These are phyloP conservation scores for Ochropleura leucogaster DNA, from an alignment of 2,888 invertebrate genomes.

Conservation along the genomic window DNA sequence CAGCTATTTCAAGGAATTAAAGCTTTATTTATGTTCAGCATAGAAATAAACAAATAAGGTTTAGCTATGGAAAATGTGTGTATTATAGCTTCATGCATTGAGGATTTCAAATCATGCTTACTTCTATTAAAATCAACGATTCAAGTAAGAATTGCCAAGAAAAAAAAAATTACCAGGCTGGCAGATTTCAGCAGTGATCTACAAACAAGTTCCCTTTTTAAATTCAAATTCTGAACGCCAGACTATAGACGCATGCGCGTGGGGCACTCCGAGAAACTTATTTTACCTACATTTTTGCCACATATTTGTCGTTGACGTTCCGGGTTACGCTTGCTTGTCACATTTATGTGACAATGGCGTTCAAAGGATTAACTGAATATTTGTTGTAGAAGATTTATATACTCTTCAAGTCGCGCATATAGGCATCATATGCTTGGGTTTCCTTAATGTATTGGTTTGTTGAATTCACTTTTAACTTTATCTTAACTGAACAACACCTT, in stretches of 20 bases:
- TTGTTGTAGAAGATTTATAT: not conserved
- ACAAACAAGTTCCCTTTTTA: not conserved
- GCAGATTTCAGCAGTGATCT: not conserved
- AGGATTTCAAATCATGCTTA: not conserved
- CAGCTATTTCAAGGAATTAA: not conserved
- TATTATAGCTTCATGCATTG: not conserved
- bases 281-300: no score
- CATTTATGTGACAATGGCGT: no score
- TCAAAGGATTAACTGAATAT: not conserved
- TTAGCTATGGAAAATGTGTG: no score
- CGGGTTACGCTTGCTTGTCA: no score
- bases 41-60: not conserved
- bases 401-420: not conserved
- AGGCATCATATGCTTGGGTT: not conserved
- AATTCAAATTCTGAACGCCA: not conserved
- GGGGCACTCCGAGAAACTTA: no score
- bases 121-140: not conserved
- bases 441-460: not conserved
- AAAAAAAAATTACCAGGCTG: not conserved
- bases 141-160: not conserved
- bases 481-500: no score
- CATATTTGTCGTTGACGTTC: no score
- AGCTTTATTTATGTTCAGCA: not conserved
- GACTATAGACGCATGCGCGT: no score
- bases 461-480: not conserved